Evolutionary conservation across 2,797 vertebrate genomes (phyloP).

Genomic region (Mionectes olivaceus): DNA sequence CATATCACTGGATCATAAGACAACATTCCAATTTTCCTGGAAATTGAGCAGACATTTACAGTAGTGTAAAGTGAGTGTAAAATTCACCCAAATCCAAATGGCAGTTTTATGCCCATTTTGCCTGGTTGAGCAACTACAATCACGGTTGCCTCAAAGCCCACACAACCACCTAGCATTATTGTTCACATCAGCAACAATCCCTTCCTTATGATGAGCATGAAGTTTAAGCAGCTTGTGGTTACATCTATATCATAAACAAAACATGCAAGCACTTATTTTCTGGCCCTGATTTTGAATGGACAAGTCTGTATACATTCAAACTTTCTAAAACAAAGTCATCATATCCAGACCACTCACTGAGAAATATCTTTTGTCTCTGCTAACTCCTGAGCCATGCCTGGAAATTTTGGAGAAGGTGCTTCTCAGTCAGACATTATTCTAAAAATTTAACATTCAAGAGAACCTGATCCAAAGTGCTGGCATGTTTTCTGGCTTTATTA

Average conservation of each 20-base stretch:
- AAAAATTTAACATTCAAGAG: neutral
- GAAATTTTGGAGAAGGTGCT: neutral
- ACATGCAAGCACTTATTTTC: neutral
- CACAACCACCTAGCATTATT: neutral
- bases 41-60: neutral
- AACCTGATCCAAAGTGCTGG: neutral
- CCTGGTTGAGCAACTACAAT: constrained; percentile 5
- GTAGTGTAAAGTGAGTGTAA: neutral
- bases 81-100: constrained; percentile 1
- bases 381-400: neutral
- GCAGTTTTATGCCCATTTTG: constrained; percentile 10
- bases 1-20: neutral
- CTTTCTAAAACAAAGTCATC: neutral
- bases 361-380: neutral
- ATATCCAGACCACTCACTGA: neutral
- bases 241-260: neutral
- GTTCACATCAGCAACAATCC: neutral
- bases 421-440: neutral
- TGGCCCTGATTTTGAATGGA: neutral
- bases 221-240: neutral
- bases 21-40: neutral
- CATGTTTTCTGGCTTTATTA: neutral
- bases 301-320: neutral
- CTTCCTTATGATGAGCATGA: neutral
- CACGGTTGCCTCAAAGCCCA: neutral